These are phyloP conservation scores for Crocodylus rhombifer DNA, from an alignment of 2,797 vertebrate genomes.

Conservation along the genomic window DNA sequence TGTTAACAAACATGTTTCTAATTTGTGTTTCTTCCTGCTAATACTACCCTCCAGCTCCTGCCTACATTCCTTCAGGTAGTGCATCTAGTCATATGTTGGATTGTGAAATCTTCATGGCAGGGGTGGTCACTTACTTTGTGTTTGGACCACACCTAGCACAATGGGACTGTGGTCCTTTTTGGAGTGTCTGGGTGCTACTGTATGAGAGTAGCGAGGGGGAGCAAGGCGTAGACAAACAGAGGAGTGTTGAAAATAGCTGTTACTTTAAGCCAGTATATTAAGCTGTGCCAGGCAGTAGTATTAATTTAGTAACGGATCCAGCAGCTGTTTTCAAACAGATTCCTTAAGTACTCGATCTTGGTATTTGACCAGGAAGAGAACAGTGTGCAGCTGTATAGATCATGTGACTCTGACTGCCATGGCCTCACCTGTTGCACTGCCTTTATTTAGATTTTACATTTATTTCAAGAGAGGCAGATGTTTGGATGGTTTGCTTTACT, in stretches of 20 bases:
- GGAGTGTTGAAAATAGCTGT: background rate
- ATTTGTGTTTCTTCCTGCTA: background rate
- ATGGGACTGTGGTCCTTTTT: background rate
- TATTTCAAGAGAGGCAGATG: background rate
- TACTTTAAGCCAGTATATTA: background rate
- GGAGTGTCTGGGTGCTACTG: accelerated
- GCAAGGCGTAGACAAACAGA: accelerated
- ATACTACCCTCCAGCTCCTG: slow-evolving; percentile 24
- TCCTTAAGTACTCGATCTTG: background rate
- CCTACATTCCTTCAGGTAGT: slow-evolving; percentile 36
- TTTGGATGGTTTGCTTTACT: background rate
- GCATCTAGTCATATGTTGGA: background rate
- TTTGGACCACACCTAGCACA: background rate
- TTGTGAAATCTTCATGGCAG: accelerated
- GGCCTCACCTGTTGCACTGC: background rate
- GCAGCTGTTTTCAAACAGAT: accelerated
- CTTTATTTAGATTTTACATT: background rate
- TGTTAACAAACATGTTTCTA: too few species aligned
- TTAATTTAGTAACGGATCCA: background rate
- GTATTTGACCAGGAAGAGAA: background rate
- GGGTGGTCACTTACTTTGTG: background rate
- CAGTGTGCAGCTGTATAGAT: background rate
- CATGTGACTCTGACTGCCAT: background rate
- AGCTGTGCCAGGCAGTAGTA: background rate
- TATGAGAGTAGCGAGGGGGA: accelerated